Base-by-base conservation (phyloP, 35 echinoderm and acorn worm genomes). In the Lytechinus variegatus region DNA sequence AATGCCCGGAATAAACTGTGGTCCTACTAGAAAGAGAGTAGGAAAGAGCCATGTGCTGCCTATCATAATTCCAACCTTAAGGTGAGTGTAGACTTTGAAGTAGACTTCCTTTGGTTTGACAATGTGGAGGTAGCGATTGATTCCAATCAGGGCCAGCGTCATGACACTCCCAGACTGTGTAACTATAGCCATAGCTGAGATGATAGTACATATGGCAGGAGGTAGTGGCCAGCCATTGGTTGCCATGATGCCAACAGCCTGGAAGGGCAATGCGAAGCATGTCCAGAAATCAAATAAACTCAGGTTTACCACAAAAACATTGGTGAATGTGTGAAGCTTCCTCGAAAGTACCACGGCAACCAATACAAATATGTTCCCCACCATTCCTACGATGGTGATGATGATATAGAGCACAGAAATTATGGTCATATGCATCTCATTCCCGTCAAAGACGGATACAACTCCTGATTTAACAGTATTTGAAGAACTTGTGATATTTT, bases 321-420 rank as follows among this genome's bases (percentile, higher is more conserved):
- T 97, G 27, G 96, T 97, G 44, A 87, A 93, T 27, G 96, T 97
- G 58, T 95, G 89, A 13, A 97, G 96, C 54, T 97, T 97, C 56
- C 51, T 27, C 27, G 87, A 95, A 29, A 95, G 28, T 19, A 28
- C 52, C 10, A 97, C 96, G 11, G 96, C 96, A 28, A 95, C 56
- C 27, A 95, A 88, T 10, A 97, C 96, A 79, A 97, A 93, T 27
- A 94, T 95, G 61, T 97, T 97, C 9, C 96, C 96, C 21, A 97
- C 27, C 16, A 94, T 94, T 66, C 96, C 96, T 6, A 95, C 52
- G 21, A 95, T 54, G 51, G 94, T 52, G 5, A 97, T 95, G 28
- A 97, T 54, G 13, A 93, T 93, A 24, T 93, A 93, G 12, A 93
- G 92, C 9, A 57, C 53, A 57, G 92, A 54, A 10, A 93, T 57